Evolutionary conservation across 2,888 invertebrate genomes (phyloP), one percentile per base, ranked within the genome.

Genomic region (Hyalella azteca): DNA sequence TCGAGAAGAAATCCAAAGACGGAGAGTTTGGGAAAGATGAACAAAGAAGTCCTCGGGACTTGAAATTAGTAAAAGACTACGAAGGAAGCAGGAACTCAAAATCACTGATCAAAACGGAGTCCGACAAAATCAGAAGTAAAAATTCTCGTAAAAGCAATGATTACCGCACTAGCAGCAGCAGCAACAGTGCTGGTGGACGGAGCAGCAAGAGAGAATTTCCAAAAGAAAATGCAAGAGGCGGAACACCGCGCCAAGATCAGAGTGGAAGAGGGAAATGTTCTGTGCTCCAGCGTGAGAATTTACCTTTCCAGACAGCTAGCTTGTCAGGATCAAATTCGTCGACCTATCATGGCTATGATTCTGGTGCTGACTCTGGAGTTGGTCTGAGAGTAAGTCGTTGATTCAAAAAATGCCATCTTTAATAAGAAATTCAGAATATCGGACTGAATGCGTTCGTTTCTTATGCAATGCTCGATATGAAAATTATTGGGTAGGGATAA

Each of bases 151-250:
- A 75, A n/a, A 75, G 22, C n/a, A 29, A n/a, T 15, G 41, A 73
- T 22, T 39, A 73, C 11, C 15, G 73, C 9, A n/a, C 22, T 7
- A n/a, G 9, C 86, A 89, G 85, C 89, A 90, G 75, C 85, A 45
- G 32, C 83, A 84, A 88, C 87, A 88, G 86, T 87, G 36, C 49
- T 13, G 60, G 29, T 19, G 45, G 50, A 5, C 73, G 73, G 26
- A 73, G 19, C 36, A 36, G 32, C 0, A 73, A 50, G 49, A 73
- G 73, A 73, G 73, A 79, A 29, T 66, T 45, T 7, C 22, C 39
- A 19, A 73, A n/a, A 41, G 79, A 73, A 73, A 49, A 73, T 19
- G 15, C 73, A 4, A 11, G 40, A 26, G 29, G 45, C 32, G 29
- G 45, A 3, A 45, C 22, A 7, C 29, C 22, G 19, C 41, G 79